Percentiles rank a stretch among this genome's conserved stretches.
These are phyloP conservation scores for Eretmocerus hayati DNA, from an alignment of 2,888 invertebrate genomes.

Conservation along the genomic window DNA sequence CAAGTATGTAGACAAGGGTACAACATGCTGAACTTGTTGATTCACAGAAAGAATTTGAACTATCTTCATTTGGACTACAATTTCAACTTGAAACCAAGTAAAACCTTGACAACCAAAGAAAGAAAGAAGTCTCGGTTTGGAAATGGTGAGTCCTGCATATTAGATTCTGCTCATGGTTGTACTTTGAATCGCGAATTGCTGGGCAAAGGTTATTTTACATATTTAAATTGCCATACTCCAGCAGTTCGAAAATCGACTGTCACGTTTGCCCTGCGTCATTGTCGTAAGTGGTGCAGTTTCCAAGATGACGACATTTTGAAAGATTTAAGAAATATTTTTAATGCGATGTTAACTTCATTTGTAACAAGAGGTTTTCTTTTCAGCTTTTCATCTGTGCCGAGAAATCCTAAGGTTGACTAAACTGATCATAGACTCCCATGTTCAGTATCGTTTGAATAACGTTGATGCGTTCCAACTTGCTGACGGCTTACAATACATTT, in stretches of 20 bases:
- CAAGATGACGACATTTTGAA: conserved; percentile 9
- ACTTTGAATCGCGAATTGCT: too few species aligned
- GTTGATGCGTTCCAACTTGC: conserved; percentile 98
- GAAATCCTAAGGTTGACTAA: conserved; percentile 98
- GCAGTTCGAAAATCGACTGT: too few species aligned
- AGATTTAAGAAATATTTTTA: not conserved
- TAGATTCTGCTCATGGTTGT: too few species aligned
- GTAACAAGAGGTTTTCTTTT: conserved; percentile 20
- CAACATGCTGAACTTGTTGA: conserved; percentile 98
- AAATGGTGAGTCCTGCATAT: conserved; percentile 74
- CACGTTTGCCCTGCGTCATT: not conserved
- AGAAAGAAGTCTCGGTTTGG: conserved; percentile 97
- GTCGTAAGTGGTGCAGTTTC: conserved; percentile 17
- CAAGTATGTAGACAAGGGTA: conserved; percentile 99
- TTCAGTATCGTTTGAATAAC: conserved; percentile 97
- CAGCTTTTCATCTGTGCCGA: conserved; percentile 97
- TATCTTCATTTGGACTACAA: conserved; percentile 99
- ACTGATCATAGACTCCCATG: conserved; percentile 97
- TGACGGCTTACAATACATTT: conserved; percentile 97
- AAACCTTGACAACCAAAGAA: conserved; percentile 98
- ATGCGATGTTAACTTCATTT: not conserved
- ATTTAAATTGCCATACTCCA: too few species aligned
- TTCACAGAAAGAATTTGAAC: conserved; percentile 98
- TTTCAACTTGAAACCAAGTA: conserved; percentile 99
- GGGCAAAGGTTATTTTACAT: too few species aligned